Percentiles rank a stretch among this genome's conserved stretches.
Conservation (phyloP, 1,140 invertebrate genomes). For the Cyrtorhinus lividipennis region DNA sequence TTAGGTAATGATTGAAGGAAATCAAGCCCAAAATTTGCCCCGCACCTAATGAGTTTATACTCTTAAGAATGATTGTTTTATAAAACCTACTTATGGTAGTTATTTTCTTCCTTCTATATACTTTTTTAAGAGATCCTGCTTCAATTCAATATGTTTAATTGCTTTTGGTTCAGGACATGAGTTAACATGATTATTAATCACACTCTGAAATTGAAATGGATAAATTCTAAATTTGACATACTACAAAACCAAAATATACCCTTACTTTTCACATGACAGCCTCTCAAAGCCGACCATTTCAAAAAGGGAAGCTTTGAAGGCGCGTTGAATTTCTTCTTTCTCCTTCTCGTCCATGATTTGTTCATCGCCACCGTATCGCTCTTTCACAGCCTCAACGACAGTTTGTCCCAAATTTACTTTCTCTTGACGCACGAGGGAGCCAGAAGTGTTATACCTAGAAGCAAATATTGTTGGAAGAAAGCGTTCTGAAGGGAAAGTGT, state of each 20-base stretch:
- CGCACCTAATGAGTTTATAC: no score
- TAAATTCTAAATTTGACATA: no score
- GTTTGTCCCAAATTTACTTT: constrained; percentile 58
- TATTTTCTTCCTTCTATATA: no score
- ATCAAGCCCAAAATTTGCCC: no score
- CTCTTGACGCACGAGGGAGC: constrained; percentile 69
- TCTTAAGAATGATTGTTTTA: no score
- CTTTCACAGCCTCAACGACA: constrained; percentile 52
- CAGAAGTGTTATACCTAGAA: constrained; percentile 46
- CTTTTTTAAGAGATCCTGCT: no score
- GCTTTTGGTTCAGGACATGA: no score
- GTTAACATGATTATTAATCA: no score
- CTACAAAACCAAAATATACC: constrained; percentile 20
- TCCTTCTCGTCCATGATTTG: constrained; percentile 41
- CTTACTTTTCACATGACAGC: constrained; percentile 15
- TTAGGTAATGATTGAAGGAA: no score
- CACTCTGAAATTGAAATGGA: no score
- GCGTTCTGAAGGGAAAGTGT: constrained; percentile 2
- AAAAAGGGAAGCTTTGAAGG: constrained; percentile 60
- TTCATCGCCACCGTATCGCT: constrained; percentile 53
- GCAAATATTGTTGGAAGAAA: constrained; percentile 7
- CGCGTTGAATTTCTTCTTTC: constrained; percentile 43
- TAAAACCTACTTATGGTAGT: no score
- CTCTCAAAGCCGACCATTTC: constrained; percentile 73
- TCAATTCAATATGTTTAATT: no score